Conservation (phyloP, 2,888 invertebrate genomes). For the Tetropium fuscum region DNA sequence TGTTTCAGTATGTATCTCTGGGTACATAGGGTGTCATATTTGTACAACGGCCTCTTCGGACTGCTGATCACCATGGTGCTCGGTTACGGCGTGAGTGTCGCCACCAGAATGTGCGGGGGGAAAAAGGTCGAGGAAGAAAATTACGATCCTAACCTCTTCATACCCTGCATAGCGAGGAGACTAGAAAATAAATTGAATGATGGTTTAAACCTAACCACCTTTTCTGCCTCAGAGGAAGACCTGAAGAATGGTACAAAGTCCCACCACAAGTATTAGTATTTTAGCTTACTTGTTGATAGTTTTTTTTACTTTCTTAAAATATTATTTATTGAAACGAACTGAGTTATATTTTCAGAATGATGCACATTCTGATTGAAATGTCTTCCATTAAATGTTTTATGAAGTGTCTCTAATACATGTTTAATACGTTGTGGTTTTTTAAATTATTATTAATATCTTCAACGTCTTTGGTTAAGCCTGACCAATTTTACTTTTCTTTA, state of each 20-base stretch:
- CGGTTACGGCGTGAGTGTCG: constrained; percentile 68
- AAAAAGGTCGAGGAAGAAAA: constrained; percentile 56
- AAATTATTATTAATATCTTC: no score
- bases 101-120: constrained; percentile 59
- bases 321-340: no score
- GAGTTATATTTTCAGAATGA: no score
- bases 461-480: no score
- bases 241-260: constrained; percentile 24
- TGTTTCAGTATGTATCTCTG: constrained; percentile 70
- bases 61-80: constrained; percentile 66
- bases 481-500: no score
- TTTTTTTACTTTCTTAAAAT: neutral
- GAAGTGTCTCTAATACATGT: no score
- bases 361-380: no score
- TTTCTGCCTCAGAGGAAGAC: constrained; percentile 32
- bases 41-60: constrained; percentile 77
- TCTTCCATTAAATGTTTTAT: no score
- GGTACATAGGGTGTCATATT: constrained; percentile 78
- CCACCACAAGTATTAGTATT: constrained; percentile 12
- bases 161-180: constrained; percentile 68
- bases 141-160: constrained; percentile 71
- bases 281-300: neutral
- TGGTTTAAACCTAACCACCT: constrained; percentile 27
- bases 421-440: no score
- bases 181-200: constrained; percentile 18